Evolutionary conservation across 2,888 invertebrate species (phyloP), one percentile per base, ranked within the genome.

Genomic region (Geotrupes spiniger): DNA sequence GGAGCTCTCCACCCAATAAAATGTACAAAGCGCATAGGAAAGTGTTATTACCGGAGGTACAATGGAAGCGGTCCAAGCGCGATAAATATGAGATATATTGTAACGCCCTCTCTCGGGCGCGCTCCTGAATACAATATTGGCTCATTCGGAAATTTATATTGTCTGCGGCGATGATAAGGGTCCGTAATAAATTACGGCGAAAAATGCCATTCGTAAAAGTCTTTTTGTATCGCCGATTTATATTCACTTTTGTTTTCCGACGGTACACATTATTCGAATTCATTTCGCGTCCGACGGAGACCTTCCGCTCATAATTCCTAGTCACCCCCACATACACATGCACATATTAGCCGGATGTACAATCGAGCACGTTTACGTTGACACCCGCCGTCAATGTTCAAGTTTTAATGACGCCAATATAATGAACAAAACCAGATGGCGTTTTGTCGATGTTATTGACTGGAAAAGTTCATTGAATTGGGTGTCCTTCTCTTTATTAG

Each of bases 11-110:
- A 60, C 61, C 67, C 65, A 68, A 69, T 68, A 69, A 68, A 69
- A 68, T 67, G 65, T 68, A 68, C 66, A 68, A 68, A 67, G 65
- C 66, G 63, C 63, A 65, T 65, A 66, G 68, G 65, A 66, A 68
- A 69, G 66, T 69, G 68, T 68, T 69, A 68, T 69, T 69, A 68
- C 65, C 63, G 45, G 47, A 49, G 57, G 54, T 58, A 64, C 63
- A 64, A 65, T 64, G 60, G 63, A 57, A 57, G 49, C 48, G 62
- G 62, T 58, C 61, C 63, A 53, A 61, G 56, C 58, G 66, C 66
- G 66, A 69, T 69, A 69, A 69, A 69, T 69, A 69, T 66, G 66
- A 69, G 68, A 69, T 68, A 68, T 66, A 66, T 68, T 64, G 63
- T 66, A 61, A 59, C 62, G 58, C 60, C 59, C 60, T 56, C 57